phyloP scores from a whole-genome alignment of 2,797 vertebrate genomes.

The Dryobates pubescens region DNA sequence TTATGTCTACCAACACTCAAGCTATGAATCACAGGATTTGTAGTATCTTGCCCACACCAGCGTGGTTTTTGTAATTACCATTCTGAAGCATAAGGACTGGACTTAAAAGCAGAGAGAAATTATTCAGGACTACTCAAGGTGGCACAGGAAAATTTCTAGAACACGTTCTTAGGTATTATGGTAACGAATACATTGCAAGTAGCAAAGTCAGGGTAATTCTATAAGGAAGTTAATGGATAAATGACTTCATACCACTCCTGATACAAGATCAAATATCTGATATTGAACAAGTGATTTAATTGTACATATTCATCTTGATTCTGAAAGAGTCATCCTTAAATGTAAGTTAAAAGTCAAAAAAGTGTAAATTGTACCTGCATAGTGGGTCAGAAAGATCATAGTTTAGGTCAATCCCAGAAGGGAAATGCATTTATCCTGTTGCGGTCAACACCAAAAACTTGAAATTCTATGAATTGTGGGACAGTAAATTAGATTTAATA shows the following conservation, averaged over 20 bases:
- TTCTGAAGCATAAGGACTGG: background rate
- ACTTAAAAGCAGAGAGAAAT: background rate
- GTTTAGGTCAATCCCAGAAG: slow-evolving; percentile 34
- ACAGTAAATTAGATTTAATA: slow-evolving; percentile 35
- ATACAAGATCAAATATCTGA: background rate
- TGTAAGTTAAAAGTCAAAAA: slow-evolving; percentile 10
- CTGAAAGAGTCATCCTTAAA: background rate
- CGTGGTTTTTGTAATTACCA: background rate
- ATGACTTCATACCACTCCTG: background rate
- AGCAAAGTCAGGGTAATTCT: background rate
- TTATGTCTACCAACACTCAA: background rate
- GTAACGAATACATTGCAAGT: background rate
- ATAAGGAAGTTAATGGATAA: background rate
- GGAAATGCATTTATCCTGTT: slow-evolving; percentile 46
- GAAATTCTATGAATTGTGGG: slow-evolving; percentile 25
- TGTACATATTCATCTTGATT: background rate
- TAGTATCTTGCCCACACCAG: background rate
- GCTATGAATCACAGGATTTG: background rate
- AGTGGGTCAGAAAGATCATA: slow-evolving; percentile 33
- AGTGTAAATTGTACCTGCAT: slow-evolving; percentile 32
- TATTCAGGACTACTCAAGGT: background rate
- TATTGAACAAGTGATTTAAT: background rate
- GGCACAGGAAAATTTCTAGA: background rate
- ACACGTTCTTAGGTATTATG: background rate
- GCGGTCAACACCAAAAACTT: slow-evolving; percentile 32